Conservation (phyloP, 2,113 vertebrate genomes). For the Coptodon rendalli region DNA sequence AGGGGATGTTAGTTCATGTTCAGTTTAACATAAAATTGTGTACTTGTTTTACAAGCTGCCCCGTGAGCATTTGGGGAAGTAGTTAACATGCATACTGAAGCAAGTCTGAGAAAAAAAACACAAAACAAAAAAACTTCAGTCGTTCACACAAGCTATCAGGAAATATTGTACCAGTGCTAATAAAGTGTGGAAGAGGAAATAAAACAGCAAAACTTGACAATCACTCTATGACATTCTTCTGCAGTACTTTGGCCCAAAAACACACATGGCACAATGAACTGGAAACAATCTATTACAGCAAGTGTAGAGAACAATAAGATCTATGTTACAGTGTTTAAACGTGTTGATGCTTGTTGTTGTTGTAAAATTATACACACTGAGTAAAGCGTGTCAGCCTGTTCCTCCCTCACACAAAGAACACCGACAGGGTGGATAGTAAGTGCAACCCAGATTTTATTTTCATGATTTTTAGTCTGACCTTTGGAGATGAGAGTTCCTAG, state of each 20-base stretch:
- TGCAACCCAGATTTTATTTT: background rate
- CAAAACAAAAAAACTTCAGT: background rate
- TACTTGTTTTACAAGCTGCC: background rate
- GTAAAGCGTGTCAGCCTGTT: background rate
- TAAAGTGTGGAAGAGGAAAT: background rate
- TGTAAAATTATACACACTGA: background rate
- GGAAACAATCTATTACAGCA: conserved; percentile 13
- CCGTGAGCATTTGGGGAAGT: background rate
- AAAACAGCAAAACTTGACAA: background rate
- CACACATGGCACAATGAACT: conserved; percentile 8
- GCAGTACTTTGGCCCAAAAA: conserved; percentile 22
- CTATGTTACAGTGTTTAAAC: background rate
- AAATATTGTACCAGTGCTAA: background rate
- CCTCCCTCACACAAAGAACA: background rate
- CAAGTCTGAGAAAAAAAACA: background rate
- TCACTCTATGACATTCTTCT: conserved; percentile 4
- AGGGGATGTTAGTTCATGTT: background rate
- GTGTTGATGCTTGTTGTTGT: background rate
- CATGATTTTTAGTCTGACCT: background rate
- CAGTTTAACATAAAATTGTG: background rate
- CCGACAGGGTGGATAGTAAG: background rate
- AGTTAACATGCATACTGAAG: background rate
- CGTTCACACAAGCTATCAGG: background rate
- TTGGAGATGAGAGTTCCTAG: background rate
- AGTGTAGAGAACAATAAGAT: conserved; percentile 1